Percentiles rank a stretch among this genome's conserved stretches.
These are phyloP conservation scores for Propithecus perrieri DNA, from an alignment of 2,797 vertebrate species.

Conservation along the genomic window DNA sequence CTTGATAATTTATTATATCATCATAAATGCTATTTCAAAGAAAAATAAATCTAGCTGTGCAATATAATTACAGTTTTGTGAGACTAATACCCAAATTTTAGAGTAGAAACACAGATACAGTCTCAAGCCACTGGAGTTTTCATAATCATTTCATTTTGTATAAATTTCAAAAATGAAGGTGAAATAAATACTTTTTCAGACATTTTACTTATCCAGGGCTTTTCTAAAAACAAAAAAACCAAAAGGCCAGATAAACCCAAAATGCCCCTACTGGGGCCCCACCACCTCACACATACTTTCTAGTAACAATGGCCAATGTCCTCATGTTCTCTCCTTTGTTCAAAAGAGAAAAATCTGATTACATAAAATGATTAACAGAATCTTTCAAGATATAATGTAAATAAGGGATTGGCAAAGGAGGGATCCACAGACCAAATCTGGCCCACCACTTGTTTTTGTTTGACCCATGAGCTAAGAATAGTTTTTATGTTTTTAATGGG, in stretches of 20 bases:
- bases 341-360: neutral
- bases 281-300: neutral
- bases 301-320: neutral
- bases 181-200: neutral
- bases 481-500: neutral
- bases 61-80: neutral
- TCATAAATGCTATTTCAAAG: neutral
- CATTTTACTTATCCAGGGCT: neutral
- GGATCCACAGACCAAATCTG: neutral
- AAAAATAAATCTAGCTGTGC: neutral
- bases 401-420: neutral
- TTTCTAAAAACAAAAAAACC: neutral
- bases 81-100: conserved; percentile 13
- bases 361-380: neutral
- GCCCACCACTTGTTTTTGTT: neutral
- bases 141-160: neutral
- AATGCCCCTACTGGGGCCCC: neutral
- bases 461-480: neutral
- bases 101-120: neutral
- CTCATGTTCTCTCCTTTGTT: neutral
- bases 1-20: neutral
- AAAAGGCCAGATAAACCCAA: neutral
- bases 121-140: neutral
- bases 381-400: neutral
- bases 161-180: neutral